phyloP scores from a whole-genome alignment of 2,888 invertebrate species.

The Caradrina kadenii region DNA sequence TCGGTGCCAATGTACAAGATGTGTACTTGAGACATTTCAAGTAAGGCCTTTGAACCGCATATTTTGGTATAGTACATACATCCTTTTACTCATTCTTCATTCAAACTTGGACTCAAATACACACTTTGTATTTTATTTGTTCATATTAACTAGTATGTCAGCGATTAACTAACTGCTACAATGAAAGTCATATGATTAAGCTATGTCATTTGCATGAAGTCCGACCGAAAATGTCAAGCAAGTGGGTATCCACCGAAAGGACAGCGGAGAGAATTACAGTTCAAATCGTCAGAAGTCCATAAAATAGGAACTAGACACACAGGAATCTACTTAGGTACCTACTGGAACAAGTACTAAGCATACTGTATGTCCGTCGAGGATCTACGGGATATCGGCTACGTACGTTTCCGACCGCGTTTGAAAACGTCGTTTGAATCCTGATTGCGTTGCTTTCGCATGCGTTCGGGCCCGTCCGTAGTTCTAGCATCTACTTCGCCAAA shows the following conservation, averaged over 20 bases:
- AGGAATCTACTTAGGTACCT: conserved; percentile 29
- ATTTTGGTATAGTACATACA: too few species aligned
- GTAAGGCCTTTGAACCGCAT: not conserved
- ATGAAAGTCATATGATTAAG: too few species aligned
- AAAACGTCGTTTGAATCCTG: conserved; percentile 29
- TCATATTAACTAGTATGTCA: not conserved
- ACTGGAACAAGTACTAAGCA: not conserved
- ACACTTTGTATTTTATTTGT: not conserved
- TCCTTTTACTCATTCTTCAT: too few species aligned
- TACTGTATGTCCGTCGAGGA: not conserved
- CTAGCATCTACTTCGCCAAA: not conserved
- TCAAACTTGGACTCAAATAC: conserved; percentile 5
- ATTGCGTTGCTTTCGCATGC: conserved; percentile 46
- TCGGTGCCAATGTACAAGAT: not conserved
- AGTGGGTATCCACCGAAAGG: too few species aligned
- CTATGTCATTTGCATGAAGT: too few species aligned
- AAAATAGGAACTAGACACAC: conserved; percentile 44
- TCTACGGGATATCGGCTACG: conserved; percentile 14
- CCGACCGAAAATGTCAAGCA: not conserved
- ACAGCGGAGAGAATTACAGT: not conserved
- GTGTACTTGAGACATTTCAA: not conserved
- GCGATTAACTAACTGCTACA: not conserved
- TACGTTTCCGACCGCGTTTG: conserved; percentile 40
- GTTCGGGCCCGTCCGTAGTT: conserved; percentile 29
- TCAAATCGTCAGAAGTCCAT: not conserved